These are phyloP conservation scores for Sarcoramphus papa DNA, from an alignment of 2,797 vertebrate species.

Conservation along the genomic window DNA sequence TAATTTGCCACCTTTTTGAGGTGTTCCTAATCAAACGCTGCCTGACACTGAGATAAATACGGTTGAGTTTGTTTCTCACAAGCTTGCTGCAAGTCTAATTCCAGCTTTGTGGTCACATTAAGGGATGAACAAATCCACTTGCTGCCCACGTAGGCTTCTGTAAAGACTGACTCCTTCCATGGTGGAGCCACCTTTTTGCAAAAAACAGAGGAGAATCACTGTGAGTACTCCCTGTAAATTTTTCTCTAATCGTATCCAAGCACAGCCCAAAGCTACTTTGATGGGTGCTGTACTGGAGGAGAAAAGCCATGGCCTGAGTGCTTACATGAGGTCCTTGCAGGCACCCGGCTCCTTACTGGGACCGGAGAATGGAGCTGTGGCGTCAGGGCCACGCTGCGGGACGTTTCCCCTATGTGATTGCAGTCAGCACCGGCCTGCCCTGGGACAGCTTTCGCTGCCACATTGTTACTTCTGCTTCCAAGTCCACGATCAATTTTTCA, in stretches of 20 bases:
- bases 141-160: not conserved
- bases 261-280: accelerated
- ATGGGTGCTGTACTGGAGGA: accelerated
- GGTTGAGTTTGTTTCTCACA: not conserved
- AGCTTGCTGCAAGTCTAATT: not conserved
- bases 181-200: not conserved
- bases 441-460: not conserved
- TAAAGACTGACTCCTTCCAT: not conserved
- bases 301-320: not conserved
- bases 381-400: accelerated
- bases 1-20: not conserved
- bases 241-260: not conserved
- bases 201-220: not conserved
- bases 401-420: not conserved
- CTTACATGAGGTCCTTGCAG: not conserved
- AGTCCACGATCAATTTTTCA: not conserved
- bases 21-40: not conserved
- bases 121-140: not conserved
- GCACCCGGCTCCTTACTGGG: not conserved
- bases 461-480: not conserved
- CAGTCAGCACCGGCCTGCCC: not conserved
- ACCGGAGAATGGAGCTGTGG: not conserved
- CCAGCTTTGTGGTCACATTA: not conserved
- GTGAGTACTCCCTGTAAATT: not conserved
- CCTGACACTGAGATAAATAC: not conserved